Evolutionary conservation across 1,140 invertebrate genomes (phyloP).

Genomic region (Notospermus geniculatus): DNA sequence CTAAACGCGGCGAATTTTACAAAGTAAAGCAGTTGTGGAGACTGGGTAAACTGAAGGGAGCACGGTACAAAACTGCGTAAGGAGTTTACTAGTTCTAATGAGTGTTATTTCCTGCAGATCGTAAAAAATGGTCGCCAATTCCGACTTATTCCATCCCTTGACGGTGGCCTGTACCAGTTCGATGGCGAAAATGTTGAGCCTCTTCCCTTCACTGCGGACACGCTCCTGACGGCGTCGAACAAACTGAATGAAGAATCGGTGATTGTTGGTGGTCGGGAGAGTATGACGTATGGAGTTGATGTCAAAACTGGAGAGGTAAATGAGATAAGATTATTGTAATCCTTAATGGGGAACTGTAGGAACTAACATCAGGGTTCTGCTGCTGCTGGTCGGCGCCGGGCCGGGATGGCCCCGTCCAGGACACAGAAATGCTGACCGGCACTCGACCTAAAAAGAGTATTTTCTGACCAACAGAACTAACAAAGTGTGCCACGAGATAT

Average conservation of each 20-base stretch:
- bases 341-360: too few species aligned
- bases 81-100: neutral
- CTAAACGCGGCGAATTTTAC: too few species aligned
- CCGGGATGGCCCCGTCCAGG: too few species aligned
- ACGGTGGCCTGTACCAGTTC: slow-evolving; percentile 85
- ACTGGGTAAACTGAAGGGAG: neutral
- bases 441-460: too few species aligned
- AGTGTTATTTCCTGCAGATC: slow-evolving; percentile 60
- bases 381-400: too few species aligned
- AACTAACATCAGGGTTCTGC: too few species aligned
- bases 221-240: slow-evolving; percentile 76
- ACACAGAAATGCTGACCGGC: too few species aligned
- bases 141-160: slow-evolving; percentile 85
- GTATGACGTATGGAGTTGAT: slow-evolving; percentile 67
- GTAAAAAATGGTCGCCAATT: slow-evolving; percentile 82
- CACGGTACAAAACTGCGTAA: too few species aligned
- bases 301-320: slow-evolving; percentile 67
- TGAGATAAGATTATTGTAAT: neutral
- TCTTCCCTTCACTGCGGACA: slow-evolving; percentile 80
- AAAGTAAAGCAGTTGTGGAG: too few species aligned
- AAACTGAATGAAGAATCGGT: slow-evolving; percentile 78
- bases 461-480: too few species aligned
- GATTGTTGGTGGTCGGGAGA: slow-evolving; percentile 76
- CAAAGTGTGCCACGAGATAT: too few species aligned
- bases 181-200: slow-evolving; percentile 84